These are phyloP conservation scores for Acrocephalus arundinaceus DNA, from an alignment of 2,113 vertebrate species.

Conservation along the genomic window DNA sequence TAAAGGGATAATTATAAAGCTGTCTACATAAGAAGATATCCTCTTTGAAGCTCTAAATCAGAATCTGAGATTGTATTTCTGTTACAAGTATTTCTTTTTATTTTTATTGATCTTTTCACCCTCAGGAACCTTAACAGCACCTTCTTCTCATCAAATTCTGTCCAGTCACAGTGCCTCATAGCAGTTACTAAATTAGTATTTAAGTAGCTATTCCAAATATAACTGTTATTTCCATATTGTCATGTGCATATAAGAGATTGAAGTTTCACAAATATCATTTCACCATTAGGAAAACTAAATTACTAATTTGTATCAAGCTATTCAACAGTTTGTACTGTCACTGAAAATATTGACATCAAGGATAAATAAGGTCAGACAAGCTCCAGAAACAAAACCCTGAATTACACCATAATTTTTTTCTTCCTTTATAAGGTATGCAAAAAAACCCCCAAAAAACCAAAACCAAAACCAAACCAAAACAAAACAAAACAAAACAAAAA, in stretches of 20 bases:
- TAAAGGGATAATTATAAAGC: constrained; percentile 47
- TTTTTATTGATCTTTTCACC: background rate
- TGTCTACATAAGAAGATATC: background rate
- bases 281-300: background rate
- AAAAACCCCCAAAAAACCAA: background rate
- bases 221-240: background rate
- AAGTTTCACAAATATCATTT: background rate
- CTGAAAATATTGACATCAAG: background rate
- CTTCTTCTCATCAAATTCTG: background rate
- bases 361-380: background rate
- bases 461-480: too few species aligned
- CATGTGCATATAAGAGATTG: background rate
- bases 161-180: background rate
- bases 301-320: background rate
- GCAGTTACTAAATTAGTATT: background rate
- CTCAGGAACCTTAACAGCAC: background rate
- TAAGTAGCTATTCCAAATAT: background rate
- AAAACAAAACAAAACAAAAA: background rate
- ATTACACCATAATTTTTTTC: background rate
- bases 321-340: background rate
- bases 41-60: constrained; percentile 35
- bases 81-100: background rate
- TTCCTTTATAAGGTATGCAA: background rate
- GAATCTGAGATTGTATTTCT: background rate
- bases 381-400: background rate